Conservation (phyloP, 2,888 invertebrate genomes). For the Parnassius smintheus region DNA sequence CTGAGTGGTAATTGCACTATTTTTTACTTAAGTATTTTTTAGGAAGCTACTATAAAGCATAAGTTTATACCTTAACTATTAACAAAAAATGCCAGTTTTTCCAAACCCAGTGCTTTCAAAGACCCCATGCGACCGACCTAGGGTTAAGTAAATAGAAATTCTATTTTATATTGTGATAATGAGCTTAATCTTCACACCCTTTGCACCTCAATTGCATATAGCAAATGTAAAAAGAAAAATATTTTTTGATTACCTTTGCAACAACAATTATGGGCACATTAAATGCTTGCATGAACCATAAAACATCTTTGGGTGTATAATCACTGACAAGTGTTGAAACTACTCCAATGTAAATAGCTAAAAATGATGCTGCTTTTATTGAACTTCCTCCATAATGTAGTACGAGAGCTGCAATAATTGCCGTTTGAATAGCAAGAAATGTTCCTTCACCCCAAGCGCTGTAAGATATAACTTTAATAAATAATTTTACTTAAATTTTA, state of each 20-base stretch:
- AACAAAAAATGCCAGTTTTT: no score
- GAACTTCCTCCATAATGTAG: constrained; percentile 86
- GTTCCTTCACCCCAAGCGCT: constrained; percentile 98
- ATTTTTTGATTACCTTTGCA: constrained; percentile 85
- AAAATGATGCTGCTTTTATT: constrained; percentile 83
- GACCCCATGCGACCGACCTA: no score
- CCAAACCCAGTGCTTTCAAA: no score
- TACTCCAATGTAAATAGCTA: constrained; percentile 80
- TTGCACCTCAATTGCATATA: no score
- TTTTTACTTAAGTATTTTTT: no score
- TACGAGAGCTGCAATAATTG: constrained; percentile 91
- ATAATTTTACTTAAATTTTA: neutral
- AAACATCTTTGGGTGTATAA: constrained; percentile 85
- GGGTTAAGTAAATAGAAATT: no score
- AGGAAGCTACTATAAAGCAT: no score
- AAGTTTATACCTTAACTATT: no score
- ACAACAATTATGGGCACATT: constrained; percentile 92
- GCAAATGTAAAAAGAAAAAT: neutral
- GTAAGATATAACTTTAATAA: constrained; percentile 41
- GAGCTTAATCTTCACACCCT: no score
- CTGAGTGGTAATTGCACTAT: no score
- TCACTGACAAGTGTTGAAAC: constrained; percentile 87
- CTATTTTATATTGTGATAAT: no score
- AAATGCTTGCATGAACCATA: constrained; percentile 92
- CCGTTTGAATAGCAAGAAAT: constrained; percentile 94